phyloP scores from a whole-genome alignment of 30 jellyfish, hydroid and myxozoan genomes.

The Aurelia coerulea region DNA sequence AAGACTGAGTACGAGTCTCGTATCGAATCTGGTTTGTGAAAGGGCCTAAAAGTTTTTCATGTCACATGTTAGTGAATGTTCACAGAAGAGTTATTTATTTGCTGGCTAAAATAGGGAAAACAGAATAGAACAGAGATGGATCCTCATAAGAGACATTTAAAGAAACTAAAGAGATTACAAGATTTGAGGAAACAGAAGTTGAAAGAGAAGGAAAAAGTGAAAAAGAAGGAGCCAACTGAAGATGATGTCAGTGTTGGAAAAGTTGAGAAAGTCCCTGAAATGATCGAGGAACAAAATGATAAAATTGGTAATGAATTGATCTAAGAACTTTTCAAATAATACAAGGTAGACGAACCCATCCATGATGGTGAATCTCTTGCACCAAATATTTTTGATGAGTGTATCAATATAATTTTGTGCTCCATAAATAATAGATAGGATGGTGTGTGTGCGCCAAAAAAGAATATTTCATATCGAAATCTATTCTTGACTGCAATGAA shows the following conservation, averaged over 20 bases:
- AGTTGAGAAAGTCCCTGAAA: background rate
- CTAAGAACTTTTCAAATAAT: too few species aligned
- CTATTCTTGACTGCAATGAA: too few species aligned
- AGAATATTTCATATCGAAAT: too few species aligned
- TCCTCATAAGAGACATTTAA: slow-evolving; percentile 83
- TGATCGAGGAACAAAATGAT: background rate
- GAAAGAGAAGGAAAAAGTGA: slow-evolving; percentile 42
- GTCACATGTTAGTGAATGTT: background rate
- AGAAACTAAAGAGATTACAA: slow-evolving; percentile 78
- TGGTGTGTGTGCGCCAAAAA: too few species aligned
- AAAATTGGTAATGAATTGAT: too few species aligned
- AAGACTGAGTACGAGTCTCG: background rate
- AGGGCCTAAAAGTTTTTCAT: background rate
- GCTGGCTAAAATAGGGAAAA: too few species aligned
- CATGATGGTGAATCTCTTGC: too few species aligned
- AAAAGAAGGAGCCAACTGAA: background rate
- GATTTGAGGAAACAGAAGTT: slow-evolving; percentile 58
- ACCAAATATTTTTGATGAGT: too few species aligned
- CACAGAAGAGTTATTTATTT: background rate
- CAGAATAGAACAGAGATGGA: slow-evolving; percentile 8
- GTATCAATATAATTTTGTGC: too few species aligned
- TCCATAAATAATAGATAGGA: too few species aligned
- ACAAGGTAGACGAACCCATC: too few species aligned
- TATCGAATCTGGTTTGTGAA: background rate
- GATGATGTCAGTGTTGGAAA: background rate